Evolutionary conservation across 2,113 vertebrate genomes (phyloP), one percentile per base, ranked within the genome.

Genomic region (Heterochromis multidens): DNA sequence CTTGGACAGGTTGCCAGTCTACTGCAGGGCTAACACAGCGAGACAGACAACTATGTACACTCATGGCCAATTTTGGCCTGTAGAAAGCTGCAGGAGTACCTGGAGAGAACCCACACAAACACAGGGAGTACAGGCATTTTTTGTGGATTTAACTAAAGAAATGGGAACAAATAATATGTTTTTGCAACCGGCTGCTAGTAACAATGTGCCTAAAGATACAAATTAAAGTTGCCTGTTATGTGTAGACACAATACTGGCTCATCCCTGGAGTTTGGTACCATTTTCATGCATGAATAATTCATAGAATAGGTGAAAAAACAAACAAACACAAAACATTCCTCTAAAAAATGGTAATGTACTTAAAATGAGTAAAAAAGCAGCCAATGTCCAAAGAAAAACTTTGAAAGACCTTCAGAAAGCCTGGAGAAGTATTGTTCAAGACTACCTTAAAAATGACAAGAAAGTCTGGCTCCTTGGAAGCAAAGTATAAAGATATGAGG

Each of bases 291-390:
- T 3, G 40, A 70, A 27, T 46, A 37, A 70, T 70, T 46, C 65
- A 70, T 40, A 65, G 62, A n/a, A 65, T 35, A 65, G n/a, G n/a
- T 40, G 13, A 0, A 40, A 65, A 37, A 35, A 40, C 0, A 0
- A 65, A 40, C 40, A 40, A 65, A 65, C 40, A 13, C 23, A 65
- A 65, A 40, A 40, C 13, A 65, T 40, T 40, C 35, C 2, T 65
- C 7, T 65, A 65, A 65, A 65, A 65, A n/a, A n/a, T n/a, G n/a
- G n/a, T n/a, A n/a, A 25, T 40, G 62, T 21, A 40, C 0, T 2
- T 6, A 27, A 70, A 46, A 46, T 70, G 1, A 46, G 1, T 46
- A 46, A 27, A 70, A 46, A 3, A 70, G 1, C 65, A 70, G 5
- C 23, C 0, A 70, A 27, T 27, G 65, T n/a, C 2, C 14, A 46